Evolutionary conservation across 2,888 invertebrate genomes (phyloP), one percentile per base, ranked within the genome.

Genomic region (Drosophila diplacantha): DNA sequence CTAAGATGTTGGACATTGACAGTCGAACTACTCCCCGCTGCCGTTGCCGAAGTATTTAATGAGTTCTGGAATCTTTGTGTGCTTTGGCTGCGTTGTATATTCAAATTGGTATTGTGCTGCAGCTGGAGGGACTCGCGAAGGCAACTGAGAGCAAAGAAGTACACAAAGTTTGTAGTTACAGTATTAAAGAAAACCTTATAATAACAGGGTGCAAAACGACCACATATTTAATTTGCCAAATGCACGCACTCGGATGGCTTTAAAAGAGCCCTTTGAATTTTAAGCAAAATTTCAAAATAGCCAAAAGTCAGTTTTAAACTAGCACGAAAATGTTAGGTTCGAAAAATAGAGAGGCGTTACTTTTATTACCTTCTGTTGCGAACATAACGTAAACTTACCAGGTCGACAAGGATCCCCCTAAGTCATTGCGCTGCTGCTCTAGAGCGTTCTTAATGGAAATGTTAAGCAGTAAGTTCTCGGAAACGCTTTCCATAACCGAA

Each of bases 51-150:
- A 3, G 82, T 73, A 18, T 82, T 85, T 18, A 86, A 69, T 3
- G 85, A 76, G 22, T 76, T 85, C 59, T 86, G 84, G 60, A 89
- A 88, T 6, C 89, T 83, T 60, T 89, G 89, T 0, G 88, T 88
- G 62, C 89, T 89, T 66, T 89, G 89, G 59, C 88, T 88, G 11
- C 89, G 87, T 58, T 89, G 89, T 44, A 89, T 89, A 60, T 89
- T 89, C 2, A 89, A 73, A 73, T 89, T 89, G 11, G 89, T 89
- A 16, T 87, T 88, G 70, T 89, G 89, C 71, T 89, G 89, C 18
- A 89, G 68, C 69, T 88, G 88, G 29, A 89, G 64, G 5, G 88
- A 88, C 59, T 89, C 89, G 0, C 89, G 87, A 9, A 89, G 72
- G 59, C 88, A 89, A 64, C 88, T 88, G 53, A 4, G 73, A 70